Conservation (phyloP, 2,888 invertebrate species). For the Sminthurinus aureus region DNA sequence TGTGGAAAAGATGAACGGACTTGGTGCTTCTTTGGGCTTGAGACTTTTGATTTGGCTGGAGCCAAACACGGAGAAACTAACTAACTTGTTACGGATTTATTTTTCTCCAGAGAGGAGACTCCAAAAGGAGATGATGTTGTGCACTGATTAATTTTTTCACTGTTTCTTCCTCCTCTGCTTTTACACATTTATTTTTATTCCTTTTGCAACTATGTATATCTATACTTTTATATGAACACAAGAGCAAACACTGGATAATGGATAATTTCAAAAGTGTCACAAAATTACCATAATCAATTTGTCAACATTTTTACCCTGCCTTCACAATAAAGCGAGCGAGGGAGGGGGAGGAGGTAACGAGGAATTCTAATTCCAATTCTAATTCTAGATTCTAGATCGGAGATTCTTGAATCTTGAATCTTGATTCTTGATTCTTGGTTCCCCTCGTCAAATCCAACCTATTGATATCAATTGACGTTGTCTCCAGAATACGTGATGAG, state of each 20-base stretch:
- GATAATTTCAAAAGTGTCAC: conserved; percentile 24
- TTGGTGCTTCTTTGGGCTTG: too few relatives aligned
- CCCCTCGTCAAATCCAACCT: background rate
- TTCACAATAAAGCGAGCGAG: background rate
- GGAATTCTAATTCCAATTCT: too few relatives aligned
- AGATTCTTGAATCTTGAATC: background rate
- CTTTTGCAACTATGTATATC: background rate
- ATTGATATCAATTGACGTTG: background rate
- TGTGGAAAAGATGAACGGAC: too few relatives aligned
- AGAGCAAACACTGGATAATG: too few relatives aligned
- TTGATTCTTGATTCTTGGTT: background rate
- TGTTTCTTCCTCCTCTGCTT: background rate
- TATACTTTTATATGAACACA: conserved; percentile 9
- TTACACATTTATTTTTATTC: background rate
- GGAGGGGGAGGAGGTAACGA: background rate
- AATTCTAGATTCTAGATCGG: background rate
- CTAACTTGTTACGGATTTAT: background rate
- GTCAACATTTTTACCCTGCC: conserved; percentile 6
- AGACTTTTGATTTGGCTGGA: background rate
- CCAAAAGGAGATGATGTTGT: conserved; percentile 9
- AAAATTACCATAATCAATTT: conserved; percentile 37
- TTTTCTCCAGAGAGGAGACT: background rate
- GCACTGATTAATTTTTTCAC: conserved; percentile 1
- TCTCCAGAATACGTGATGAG: background rate
- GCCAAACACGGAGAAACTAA: too few relatives aligned